These are phyloP conservation scores for Anticlea derivata DNA, from an alignment of 2,888 invertebrate genomes.

Conservation along the genomic window DNA sequence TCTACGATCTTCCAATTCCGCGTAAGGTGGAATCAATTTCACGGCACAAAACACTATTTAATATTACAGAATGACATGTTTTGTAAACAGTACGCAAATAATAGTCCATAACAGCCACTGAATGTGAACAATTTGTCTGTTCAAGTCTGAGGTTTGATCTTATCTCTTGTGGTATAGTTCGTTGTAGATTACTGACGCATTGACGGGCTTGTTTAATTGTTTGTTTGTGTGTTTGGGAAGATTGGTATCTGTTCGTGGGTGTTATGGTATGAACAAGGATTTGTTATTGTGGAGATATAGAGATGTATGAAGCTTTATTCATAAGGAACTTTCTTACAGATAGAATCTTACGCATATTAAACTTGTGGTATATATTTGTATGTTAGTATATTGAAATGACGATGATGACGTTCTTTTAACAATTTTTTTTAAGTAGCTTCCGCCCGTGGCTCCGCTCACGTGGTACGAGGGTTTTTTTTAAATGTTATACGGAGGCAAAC, in stretches of 20 bases:
- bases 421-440: too few relatives aligned
- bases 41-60: conserved; percentile 59
- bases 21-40: conserved; percentile 68
- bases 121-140: conserved; percentile 72
- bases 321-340: conserved; percentile 18
- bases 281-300: conserved; percentile 1
- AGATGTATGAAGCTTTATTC: background rate
- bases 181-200: conserved; percentile 58
- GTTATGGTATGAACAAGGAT: conserved; percentile 28
- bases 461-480: too few relatives aligned
- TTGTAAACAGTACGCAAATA: conserved; percentile 65
- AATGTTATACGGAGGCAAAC: too few relatives aligned
- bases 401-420: too few relatives aligned
- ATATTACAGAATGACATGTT: conserved; percentile 73
- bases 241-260: conserved; percentile 37
- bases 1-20: conserved; percentile 39
- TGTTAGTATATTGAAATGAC: too few relatives aligned
- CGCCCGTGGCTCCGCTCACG: too few relatives aligned
- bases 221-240: conserved; percentile 34
- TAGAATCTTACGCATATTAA: conserved; percentile 6
- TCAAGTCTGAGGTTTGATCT: conserved; percentile 69
- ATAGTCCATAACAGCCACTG: conserved; percentile 57
- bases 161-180: conserved; percentile 70
- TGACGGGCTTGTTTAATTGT: conserved; percentile 55
- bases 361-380: too few relatives aligned